phyloP scores from a whole-genome alignment of 2,113 vertebrate species.

The Apus apus region DNA sequence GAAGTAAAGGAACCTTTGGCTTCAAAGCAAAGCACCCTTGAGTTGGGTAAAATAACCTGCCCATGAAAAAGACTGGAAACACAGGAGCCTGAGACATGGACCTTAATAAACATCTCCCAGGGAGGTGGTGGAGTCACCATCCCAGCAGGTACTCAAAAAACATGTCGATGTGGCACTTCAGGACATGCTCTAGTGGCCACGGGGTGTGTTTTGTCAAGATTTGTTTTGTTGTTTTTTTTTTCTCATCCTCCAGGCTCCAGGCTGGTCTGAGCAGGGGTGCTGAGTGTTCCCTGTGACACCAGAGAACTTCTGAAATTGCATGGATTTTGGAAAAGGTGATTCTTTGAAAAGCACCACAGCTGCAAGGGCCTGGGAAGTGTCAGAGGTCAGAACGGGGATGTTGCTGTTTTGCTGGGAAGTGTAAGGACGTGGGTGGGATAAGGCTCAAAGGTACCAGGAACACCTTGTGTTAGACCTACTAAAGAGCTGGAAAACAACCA shows the following conservation, averaged over 20 bases:
- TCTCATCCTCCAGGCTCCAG: neutral
- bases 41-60: neutral
- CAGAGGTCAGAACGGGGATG: neutral
- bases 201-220: no score
- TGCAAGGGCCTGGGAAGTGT: neutral
- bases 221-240: no score
- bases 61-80: neutral
- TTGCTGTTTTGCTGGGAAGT: neutral
- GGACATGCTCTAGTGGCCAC: no score
- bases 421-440: neutral
- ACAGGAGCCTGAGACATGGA: neutral
- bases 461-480: neutral
- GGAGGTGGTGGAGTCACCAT: no score
- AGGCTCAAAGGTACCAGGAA: neutral
- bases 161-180: no score
- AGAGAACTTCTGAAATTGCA: neutral
- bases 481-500: neutral
- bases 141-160: no score
- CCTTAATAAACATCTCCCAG: rapidly evolving
- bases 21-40: neutral
- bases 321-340: neutral
- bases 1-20: no score
- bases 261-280: neutral
- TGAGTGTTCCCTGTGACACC: neutral
- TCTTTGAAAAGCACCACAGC: neutral